A percentile compares a stretch with the other conserved stretches of the same genome.
Evolutionary conservation across 2,797 vertebrate genomes (phyloP).

Genomic region (Sylvilagus floridanus): DNA sequence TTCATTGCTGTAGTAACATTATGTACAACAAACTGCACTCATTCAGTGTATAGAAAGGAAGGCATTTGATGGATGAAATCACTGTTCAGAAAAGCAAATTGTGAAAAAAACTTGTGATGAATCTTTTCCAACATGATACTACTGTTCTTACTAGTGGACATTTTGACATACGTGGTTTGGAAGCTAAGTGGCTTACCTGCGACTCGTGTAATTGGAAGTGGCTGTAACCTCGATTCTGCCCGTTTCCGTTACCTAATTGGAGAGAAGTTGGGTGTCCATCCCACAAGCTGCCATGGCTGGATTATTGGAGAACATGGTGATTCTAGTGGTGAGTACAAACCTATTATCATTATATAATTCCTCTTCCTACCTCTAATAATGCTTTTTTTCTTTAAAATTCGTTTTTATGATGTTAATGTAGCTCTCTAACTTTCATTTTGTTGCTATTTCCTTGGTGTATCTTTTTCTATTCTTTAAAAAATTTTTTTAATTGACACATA

Average conservation of each 20-base stretch:
- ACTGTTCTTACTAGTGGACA: conserved; percentile 91
- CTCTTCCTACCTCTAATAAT: neutral
- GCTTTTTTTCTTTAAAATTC: conserved; percentile 1
- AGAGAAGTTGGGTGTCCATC: conserved; percentile 94
- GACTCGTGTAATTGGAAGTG: conserved; percentile 95
- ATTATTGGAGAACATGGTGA: conserved; percentile 98
- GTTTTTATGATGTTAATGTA: neutral
- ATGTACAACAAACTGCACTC: neutral
- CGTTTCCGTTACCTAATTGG: conserved; percentile 98
- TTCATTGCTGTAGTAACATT: neutral
- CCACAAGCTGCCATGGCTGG: conserved; percentile 97
- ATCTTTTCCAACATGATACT: conserved; percentile 53
- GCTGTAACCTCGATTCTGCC: conserved; percentile 97
- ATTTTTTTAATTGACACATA: neutral
- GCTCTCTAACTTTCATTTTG: neutral
- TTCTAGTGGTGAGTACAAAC: conserved; percentile 93
- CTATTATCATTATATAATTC: neutral
- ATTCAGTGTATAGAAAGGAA: neutral
- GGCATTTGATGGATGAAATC: neutral
- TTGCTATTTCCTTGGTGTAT: neutral
- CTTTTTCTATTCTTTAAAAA: neutral
- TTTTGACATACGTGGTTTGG: conserved; percentile 98
- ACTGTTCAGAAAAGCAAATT: conserved; percentile 25
- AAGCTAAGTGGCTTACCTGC: conserved; percentile 97
- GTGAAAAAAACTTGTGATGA: conserved; percentile 16